Evolutionary conservation across 2,797 vertebrate species (phyloP), one percentile per base, ranked within the genome.

Genomic region (Bufotes viridis): DNA sequence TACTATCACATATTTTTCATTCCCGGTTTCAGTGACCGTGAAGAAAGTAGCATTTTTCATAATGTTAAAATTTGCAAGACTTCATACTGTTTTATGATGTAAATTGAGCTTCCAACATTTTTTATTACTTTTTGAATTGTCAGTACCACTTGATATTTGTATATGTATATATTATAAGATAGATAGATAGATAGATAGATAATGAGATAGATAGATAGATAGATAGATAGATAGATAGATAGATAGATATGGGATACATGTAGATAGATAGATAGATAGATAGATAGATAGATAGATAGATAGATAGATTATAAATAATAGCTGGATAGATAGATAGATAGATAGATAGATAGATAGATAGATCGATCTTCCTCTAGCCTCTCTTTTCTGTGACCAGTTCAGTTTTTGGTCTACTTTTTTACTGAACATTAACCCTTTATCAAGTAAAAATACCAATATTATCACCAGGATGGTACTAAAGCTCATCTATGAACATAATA

Each of bases 271-370:
- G 34, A 42, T 42, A 42, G 3, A 42, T 42, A 42, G 34, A 42
- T 42, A 42, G 70, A 42, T 74, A 74, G 29, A 74, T 42, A 74
- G 29, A 74, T 20, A 74, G 29, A 74, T 42, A 74, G 29, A 74
- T 34, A 42, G 14, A 70, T 70, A 70, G 34, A n/a, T n/a, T n/a
- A n/a, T n/a, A n/a, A n/a, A n/a, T n/a, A n/a, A n/a, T n/a, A n/a
- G n/a, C n/a, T 34, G 34, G 26, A 70, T 70, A 34, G 26, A 34
- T 34, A 70, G 4, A 70, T 34, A 70, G 69, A 70, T 74, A 74
- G 69, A 70, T 70, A 70, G 69, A 75, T 75, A 75, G 72, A 22
- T 51, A 74, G 29, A 74, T 20, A 15, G n/a, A 65, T 65, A 63
- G 61, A 63, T 20, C n/a, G 20, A 13, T 26, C 11, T 26, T 11